Percentiles rank a stretch among this genome's conserved stretches.
Conservation (phyloP, 2,888 invertebrate species). For the Molorchus minor region DNA sequence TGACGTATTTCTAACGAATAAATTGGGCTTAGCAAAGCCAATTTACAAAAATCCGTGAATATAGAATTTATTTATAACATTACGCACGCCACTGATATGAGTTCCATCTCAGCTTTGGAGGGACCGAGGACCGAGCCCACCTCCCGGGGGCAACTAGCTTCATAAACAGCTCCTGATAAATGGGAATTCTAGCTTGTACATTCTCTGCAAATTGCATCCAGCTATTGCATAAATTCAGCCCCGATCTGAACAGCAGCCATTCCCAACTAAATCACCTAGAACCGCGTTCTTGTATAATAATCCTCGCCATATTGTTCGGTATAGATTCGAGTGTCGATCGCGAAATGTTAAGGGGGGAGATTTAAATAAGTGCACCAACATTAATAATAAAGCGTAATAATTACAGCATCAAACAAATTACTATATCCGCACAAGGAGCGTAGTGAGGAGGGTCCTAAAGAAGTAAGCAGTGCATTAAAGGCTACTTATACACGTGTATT, state of each 20-base stretch:
- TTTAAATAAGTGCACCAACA: too few species aligned
- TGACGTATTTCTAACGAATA: too few species aligned
- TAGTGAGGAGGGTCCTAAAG: too few species aligned
- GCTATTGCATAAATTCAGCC: constrained; percentile 62
- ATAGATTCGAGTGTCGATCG: background rate
- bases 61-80: too few species aligned
- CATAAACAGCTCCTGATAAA: constrained; percentile 62
- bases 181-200: constrained; percentile 62
- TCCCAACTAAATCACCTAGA: constrained; percentile 41
- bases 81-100: constrained; percentile 9
- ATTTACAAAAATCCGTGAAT: too few species aligned
- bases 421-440: too few species aligned
- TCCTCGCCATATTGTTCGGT: constrained; percentile 8
- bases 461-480: too few species aligned
- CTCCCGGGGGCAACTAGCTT: constrained; percentile 56
- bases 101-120: constrained; percentile 18
- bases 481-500: too few species aligned
- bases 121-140: constrained; percentile 16
- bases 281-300: constrained; percentile 22
- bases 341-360: too few species aligned
- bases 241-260: constrained; percentile 49
- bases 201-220: constrained; percentile 62
- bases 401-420: too few species aligned
- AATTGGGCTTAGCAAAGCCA: too few species aligned
- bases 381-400: too few species aligned